Percentiles rank a stretch among this genome's conserved stretches.
phyloP scores from a whole-genome alignment of 2,888 invertebrate genomes.

The Morinoia aosen region DNA sequence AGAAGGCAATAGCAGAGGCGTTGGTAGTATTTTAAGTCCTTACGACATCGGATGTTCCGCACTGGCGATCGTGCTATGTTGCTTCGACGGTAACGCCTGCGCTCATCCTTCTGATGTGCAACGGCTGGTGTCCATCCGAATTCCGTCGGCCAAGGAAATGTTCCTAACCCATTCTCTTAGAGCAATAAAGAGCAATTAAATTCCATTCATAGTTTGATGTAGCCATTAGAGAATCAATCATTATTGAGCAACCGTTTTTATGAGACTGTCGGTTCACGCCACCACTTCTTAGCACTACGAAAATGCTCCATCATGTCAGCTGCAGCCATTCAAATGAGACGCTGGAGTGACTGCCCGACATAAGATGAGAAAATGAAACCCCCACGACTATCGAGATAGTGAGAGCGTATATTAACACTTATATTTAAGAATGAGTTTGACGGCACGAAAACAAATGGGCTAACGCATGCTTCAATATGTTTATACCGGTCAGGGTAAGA shows the following conservation, averaged over 20 bases:
- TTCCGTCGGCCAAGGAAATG: neutral
- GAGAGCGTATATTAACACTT: neutral
- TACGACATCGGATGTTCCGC: constrained; percentile 46
- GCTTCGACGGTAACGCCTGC: constrained; percentile 1
- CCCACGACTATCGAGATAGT: neutral
- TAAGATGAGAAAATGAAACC: neutral
- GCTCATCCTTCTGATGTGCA: neutral
- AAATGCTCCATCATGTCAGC: neutral
- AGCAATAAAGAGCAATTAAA: neutral
- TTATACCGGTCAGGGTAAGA: too few species aligned
- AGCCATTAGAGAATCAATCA: neutral
- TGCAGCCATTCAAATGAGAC: neutral
- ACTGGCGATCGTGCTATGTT: neutral
- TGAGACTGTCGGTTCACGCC: neutral
- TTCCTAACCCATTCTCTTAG: neutral
- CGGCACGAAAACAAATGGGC: neutral
- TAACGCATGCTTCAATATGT: too few species aligned
- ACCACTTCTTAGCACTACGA: neutral
- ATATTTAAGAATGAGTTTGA: neutral
- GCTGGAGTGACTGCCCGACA: neutral
- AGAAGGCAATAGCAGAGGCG: constrained; percentile 39
- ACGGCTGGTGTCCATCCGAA: neutral
- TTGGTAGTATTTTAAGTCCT: constrained; percentile 27
- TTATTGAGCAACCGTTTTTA: neutral
- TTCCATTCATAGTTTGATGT: neutral